Base-by-base conservation (phyloP, 2,888 invertebrate species). In the Diaprepes abbreviatus region DNA sequence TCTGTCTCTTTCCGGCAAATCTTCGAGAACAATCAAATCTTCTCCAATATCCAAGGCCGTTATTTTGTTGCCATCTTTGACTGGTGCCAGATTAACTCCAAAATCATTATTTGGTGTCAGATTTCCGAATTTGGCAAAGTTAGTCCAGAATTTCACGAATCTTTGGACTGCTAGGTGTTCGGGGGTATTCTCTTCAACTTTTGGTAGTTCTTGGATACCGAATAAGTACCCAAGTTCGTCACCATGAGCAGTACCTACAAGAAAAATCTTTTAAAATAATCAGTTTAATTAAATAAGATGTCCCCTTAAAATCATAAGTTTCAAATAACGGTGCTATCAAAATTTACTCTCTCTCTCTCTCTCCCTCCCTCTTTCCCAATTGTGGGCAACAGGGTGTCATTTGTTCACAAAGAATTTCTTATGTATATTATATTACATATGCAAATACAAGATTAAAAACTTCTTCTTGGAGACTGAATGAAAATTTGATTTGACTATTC, bases 171-270 rank as follows among this genome's bases (percentile, higher is more conserved):
- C 28, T 5, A 48, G 7, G 12, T 48, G 12, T 24, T 48, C 48
- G 1, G 28, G 28, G 7, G 9, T 48, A 48, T 48, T 48, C 28
- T 24, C 7, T 28, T 48, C 48, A 7, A 48, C 14, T 7, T 28
- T 14, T 28, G 48, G 48, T 10, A 48, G 7, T 1, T 12, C 24
- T 28, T 28, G 4, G 2, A 24, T 48, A 1, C 19, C 28, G 14
- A 48, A 48, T 48, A 48, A 28, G 14, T 28, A 48, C 5, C 48
- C 48, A 14, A 48, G 48, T 1, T 48, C 48, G n/a, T 48, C 48
- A 7, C 24, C 48, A 28, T 48, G 48, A 14, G 24, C 4, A 14
- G 48, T 48, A 7, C 48, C 48, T 48, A 24, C 3, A n/a, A n/a
- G n/a, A n/a, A n/a, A n/a, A n/a, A n/a, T n/a, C n/a, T n/a, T n/a